These are phyloP conservation scores for Drosophila quasianomalipes DNA, from an alignment of 2,888 invertebrate genomes.

Conservation along the genomic window DNA sequence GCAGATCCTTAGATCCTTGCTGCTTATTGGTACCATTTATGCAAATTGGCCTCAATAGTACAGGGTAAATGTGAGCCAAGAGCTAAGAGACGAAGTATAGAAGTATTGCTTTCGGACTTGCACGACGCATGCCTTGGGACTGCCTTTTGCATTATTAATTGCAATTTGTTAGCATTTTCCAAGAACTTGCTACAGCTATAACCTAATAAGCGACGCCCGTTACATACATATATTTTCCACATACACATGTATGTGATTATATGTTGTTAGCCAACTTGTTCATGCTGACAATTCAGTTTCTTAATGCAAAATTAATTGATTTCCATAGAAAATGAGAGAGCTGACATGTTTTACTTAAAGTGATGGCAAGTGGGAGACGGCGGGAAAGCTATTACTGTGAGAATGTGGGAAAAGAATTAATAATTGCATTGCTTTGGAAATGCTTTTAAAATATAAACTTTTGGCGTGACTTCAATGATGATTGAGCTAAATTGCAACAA, in stretches of 20 bases:
- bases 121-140: constrained; percentile 27
- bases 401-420: constrained; percentile 38
- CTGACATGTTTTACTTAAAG: constrained; percentile 55
- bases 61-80: constrained; percentile 10
- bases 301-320: constrained; percentile 77
- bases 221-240: neutral
- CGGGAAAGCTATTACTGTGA: neutral
- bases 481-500: constrained; percentile 61
- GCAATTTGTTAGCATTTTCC: constrained; percentile 68
- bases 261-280: constrained; percentile 9
- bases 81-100: constrained; percentile 13
- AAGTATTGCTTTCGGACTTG: constrained; percentile 17
- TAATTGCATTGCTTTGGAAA: constrained; percentile 30
- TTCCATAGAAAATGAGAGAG: constrained; percentile 64
- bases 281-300: constrained; percentile 42
- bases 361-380: too few species aligned
- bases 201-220: constrained; percentile 54
- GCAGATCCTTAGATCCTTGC: constrained; percentile 16
- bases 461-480: constrained; percentile 44
- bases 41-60: constrained; percentile 65
- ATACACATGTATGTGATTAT: constrained; percentile 1
- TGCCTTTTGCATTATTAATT: constrained; percentile 72
- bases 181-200: constrained; percentile 49
- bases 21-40: constrained; percentile 65
- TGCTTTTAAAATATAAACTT: constrained; percentile 27